These are phyloP conservation scores for Chrysolina americana DNA, from an alignment of 2,888 invertebrate genomes.

Conservation along the genomic window DNA sequence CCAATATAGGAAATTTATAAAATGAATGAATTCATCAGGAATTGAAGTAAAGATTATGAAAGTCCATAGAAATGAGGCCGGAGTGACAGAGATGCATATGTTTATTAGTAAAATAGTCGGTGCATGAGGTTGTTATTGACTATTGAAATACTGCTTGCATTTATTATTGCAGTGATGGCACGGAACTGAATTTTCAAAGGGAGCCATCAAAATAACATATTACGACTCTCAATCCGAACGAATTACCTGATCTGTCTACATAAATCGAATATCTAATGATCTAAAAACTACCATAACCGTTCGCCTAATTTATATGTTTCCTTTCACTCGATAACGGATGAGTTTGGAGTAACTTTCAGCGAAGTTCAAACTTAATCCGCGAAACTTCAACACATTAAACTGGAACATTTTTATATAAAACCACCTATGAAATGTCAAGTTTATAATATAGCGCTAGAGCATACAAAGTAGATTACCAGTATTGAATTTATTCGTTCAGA, in stretches of 20 bases:
- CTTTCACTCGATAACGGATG: background rate
- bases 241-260: background rate
- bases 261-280: background rate
- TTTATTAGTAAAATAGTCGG: too few species aligned
- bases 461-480: background rate
- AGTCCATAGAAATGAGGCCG: too few species aligned
- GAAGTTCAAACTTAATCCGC: constrained; percentile 19
- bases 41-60: too few species aligned
- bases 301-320: constrained; percentile 20
- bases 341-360: constrained; percentile 8
- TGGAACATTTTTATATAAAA: constrained; percentile 20
- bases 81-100: too few species aligned
- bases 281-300: constrained; percentile 17
- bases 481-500: background rate
- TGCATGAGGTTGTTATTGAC: too few species aligned
- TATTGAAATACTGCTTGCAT: too few species aligned
- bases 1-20: too few species aligned
- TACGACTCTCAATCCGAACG: background rate
- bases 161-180: too few species aligned
- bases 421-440: background rate
- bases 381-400: constrained; percentile 10
- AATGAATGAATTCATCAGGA: too few species aligned
- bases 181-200: too few species aligned
- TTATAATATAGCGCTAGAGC: constrained; percentile 8
- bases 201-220: too few species aligned